These are phyloP conservation scores for Odobenus rosmarus DNA, from an alignment of 2,113 vertebrate genomes.

Conservation along the genomic window DNA sequence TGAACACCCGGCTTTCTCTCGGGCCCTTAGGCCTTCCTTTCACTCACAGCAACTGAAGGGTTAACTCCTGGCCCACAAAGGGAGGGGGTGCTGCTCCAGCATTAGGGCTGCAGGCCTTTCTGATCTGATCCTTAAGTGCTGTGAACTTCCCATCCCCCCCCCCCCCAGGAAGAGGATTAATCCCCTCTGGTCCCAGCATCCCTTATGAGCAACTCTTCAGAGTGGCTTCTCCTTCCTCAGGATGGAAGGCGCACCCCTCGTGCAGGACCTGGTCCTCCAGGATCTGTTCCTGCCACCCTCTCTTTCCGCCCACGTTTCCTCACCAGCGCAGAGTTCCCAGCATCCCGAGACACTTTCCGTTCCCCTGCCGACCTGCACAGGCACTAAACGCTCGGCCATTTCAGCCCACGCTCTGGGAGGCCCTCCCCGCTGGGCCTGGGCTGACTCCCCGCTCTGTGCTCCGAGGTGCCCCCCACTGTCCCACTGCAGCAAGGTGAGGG, in stretches of 20 bases:
- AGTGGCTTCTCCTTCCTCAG: background rate
- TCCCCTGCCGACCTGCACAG: background rate
- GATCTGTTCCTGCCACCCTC: background rate
- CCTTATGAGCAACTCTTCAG: background rate
- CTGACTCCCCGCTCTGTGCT: background rate
- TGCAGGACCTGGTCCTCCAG: background rate
- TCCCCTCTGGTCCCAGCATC: background rate
- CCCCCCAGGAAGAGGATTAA: background rate
- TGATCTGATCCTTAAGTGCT: background rate
- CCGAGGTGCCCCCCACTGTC: rapidly evolving
- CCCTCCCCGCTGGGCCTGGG: background rate
- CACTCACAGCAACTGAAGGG: background rate
- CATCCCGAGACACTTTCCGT: background rate
- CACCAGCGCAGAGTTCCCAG: rapidly evolving
- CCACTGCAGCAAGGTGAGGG: rapidly evolving
- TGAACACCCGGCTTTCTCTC: rapidly evolving
- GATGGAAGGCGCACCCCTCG: too few relatives aligned
- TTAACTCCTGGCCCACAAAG: background rate
- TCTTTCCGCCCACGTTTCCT: too few relatives aligned
- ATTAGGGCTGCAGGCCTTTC: background rate
- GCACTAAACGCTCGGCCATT: background rate
- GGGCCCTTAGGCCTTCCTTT: background rate
- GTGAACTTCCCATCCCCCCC: too few relatives aligned
- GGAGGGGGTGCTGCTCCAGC: background rate
- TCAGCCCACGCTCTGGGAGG: background rate